These are phyloP conservation scores for Spialia ferax DNA, from an alignment of 2,888 invertebrate species.

Conservation along the genomic window DNA sequence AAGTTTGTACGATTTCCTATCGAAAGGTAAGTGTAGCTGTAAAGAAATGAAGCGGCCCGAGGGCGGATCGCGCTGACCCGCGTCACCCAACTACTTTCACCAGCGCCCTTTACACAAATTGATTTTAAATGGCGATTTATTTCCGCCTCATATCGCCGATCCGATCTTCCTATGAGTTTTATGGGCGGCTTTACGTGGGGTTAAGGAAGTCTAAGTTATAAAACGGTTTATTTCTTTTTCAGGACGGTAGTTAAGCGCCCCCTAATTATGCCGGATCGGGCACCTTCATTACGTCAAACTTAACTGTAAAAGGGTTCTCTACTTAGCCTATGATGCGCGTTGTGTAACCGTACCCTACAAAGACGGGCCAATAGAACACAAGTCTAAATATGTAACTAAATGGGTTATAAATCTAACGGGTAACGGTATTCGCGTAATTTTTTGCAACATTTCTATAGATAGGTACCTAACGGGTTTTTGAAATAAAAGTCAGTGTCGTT, in stretches of 20 bases:
- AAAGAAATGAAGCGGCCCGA: slow-evolving; percentile 45
- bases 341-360: neutral
- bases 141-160: slow-evolving; percentile 84
- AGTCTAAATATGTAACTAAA: slow-evolving; percentile 14
- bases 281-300: slow-evolving; percentile 60
- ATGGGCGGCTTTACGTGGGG: slow-evolving; percentile 81
- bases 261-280: slow-evolving; percentile 75
- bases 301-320: slow-evolving; percentile 38
- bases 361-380: slow-evolving; percentile 8
- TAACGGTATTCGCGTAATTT: slow-evolving; percentile 59
- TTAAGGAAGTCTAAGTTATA: slow-evolving; percentile 82
- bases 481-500: slow-evolving; percentile 66
- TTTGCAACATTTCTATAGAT: slow-evolving; percentile 57
- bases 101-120: slow-evolving; percentile 84
- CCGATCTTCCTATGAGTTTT: slow-evolving; percentile 85
- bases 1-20: slow-evolving; percentile 48
- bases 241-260: slow-evolving; percentile 66
- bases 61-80: slow-evolving; percentile 53
- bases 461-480: slow-evolving; percentile 66
- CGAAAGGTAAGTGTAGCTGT: slow-evolving; percentile 42
- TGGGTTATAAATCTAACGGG: slow-evolving; percentile 66
- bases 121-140: slow-evolving; percentile 87
- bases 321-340: slow-evolving; percentile 22
- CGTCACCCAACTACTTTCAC: slow-evolving; percentile 71
- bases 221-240: slow-evolving; percentile 84